Base-by-base conservation (phyloP, 1,140 invertebrate genomes). In the Harlomillsia oculata region DNA sequence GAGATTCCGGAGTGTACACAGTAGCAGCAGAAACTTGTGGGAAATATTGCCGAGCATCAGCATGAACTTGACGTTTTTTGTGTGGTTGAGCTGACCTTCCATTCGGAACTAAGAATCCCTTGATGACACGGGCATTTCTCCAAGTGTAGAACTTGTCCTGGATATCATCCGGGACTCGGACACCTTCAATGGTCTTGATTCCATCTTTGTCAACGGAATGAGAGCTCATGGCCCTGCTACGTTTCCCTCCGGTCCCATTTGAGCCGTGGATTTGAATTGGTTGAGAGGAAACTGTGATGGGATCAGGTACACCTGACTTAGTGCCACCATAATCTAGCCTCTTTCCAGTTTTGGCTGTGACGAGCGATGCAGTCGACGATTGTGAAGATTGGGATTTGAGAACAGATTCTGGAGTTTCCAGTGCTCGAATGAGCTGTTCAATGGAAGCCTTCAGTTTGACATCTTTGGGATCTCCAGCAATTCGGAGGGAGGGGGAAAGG, bases 41-140 rank as follows among this genome's bases (percentile, higher is more conserved):
- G n/a, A 59, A 49, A 44, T 43, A 55, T 13, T 41, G 29, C 20
- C 26, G 39, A 34, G 45, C 46, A 13, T 57, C 55, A 29, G 16
- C 13, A 20, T 49, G 32, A 16, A 55, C 46, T 56, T 60, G 59
- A 6, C 59, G 34, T 25, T 60, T 56, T n/a, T 30, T 18, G 21
- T 60, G 58, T 14, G 53, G 53, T 25, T 60, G 44, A 5, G 58
- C 58, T 5, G 44, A 32, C 20, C 39, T 28, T 14, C 37, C 54
- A 37, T 63, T 63, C 0, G 81, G 79, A 23, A 86, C 71, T 51
- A 89, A 67, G 69, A 84, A 79, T 39, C 84, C 83, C 64, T 90
- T 89, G 23, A 90, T 85, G 1, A 91, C 85, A 54, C 87, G 72
- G 0, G 87, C 87, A 71, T 90, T 90, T 44, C 87, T 76, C 86